Evolutionary conservation across 2,888 invertebrate species (phyloP).

Genomic region (Seira sanloemensis): DNA sequence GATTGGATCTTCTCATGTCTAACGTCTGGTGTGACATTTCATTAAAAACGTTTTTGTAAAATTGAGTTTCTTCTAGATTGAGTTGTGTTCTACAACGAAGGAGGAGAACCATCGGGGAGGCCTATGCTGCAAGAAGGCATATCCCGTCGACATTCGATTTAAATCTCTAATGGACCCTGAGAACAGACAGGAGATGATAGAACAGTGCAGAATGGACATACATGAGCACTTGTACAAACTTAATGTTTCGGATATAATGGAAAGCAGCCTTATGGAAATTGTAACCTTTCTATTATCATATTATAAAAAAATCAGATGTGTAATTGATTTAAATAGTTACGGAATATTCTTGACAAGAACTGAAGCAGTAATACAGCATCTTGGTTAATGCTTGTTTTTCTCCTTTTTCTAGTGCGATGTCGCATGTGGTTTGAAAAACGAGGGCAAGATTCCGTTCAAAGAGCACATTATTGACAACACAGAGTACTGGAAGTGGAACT

Average conservation of each 20-base stretch:
- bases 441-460: neutral
- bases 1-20: neutral
- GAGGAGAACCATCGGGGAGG: constrained; percentile 62
- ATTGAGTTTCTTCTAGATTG: constrained; percentile 21
- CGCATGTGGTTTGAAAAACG: constrained; percentile 13
- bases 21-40: neutral
- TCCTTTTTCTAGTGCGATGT: constrained; percentile 30
- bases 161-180: constrained; percentile 18
- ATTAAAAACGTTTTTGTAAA: neutral
- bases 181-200: neutral
- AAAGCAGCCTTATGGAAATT: constrained; percentile 21
- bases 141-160: constrained; percentile 43
- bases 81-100: constrained; percentile 41
- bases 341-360: no score
- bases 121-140: constrained; percentile 51
- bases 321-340: no score
- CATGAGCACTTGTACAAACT: neutral
- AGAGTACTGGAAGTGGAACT: constrained; percentile 11
- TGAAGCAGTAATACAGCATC: neutral
- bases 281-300: constrained; percentile 29
- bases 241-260: constrained; percentile 26
- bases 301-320: no score
- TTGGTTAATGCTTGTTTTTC: constrained; percentile 10
- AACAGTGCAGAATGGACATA: neutral
- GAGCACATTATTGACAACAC: neutral